Conservation (phyloP, 2,888 invertebrate genomes). For the Scaptodrosophila latifasciaeformis region DNA sequence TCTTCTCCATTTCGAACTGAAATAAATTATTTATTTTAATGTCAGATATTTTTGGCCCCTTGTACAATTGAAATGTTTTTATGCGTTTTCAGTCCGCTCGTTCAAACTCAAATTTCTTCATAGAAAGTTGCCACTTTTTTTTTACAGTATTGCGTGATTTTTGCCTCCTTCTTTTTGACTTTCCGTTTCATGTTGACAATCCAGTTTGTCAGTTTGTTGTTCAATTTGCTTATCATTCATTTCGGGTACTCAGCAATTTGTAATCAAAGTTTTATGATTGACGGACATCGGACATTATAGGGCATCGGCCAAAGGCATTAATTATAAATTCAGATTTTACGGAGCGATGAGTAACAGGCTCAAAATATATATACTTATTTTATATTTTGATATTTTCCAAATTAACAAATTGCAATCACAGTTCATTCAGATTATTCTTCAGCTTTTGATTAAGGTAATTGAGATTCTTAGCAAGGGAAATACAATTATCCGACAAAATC, state of each 20-base stretch:
- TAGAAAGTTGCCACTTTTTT: conserved; percentile 6
- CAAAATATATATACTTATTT: too few species aligned
- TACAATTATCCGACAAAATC: too few species aligned
- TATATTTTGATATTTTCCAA: too few species aligned
- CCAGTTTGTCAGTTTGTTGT: conserved; percentile 38
- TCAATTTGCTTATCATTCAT: conserved; percentile 38
- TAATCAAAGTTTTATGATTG: conserved; percentile 5
- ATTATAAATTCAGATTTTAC: conserved; percentile 32
- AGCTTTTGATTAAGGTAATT: too few species aligned
- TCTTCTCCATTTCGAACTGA: conserved; percentile 25
- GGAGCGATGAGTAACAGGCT: too few species aligned
- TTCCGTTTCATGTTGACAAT: conserved; percentile 38
- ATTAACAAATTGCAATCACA: too few species aligned
- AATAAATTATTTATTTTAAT: conserved; percentile 66
- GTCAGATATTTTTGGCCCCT: conserved; percentile 34
- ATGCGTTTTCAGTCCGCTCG: conserved; percentile 1
- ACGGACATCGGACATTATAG: not conserved
- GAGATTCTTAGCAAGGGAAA: too few species aligned
- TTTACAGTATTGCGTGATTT: not conserved
- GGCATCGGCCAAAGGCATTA: conserved; percentile 12
- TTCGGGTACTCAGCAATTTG: not conserved
- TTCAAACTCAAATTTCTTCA: conserved; percentile 35
- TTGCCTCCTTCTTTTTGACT: conserved; percentile 13
- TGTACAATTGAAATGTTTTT: conserved; percentile 12
- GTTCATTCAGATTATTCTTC: too few species aligned